A percentile compares a stretch with the other conserved stretches of the same genome.
Conservation (phyloP, 2,888 invertebrate species). For the Oscheius sp. region DNA sequence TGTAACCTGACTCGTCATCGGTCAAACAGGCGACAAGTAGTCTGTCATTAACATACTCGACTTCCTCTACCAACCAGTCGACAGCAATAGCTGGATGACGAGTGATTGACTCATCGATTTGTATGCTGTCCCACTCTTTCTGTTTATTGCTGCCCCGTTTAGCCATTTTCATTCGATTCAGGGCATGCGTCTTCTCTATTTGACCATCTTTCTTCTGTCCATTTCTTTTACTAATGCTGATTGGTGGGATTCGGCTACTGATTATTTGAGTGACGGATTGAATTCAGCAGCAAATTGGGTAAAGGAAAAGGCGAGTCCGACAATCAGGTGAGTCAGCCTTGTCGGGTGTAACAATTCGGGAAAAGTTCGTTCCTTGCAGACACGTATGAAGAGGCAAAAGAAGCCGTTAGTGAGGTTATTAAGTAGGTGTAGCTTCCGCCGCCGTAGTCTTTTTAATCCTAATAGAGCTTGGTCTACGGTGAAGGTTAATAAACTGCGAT, state of each 20-base stretch:
- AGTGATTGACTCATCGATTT: conserved; percentile 18
- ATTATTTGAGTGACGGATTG: conserved; percentile 37
- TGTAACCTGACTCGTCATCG: conserved; percentile 4
- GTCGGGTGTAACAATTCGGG: background rate
- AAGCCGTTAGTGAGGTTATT: conserved; percentile 10
- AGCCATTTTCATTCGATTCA: too few relatives aligned
- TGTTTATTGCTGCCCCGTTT: background rate
- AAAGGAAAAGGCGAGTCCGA: conserved; percentile 53
- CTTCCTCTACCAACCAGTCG: background rate
- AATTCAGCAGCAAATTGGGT: conserved; percentile 51
- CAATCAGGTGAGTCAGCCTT: conserved; percentile 34
- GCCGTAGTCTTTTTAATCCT: too few relatives aligned
- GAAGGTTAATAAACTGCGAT: too few relatives aligned
- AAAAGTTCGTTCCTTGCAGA: conserved; percentile 10
- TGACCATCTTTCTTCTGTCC: conserved; percentile 7
- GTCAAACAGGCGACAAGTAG: conserved; percentile 24
- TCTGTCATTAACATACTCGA: conserved; percentile 20
- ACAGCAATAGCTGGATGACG: background rate
- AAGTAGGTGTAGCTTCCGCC: conserved; percentile 20
- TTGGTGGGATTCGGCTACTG: conserved; percentile 57
- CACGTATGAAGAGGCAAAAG: conserved; percentile 15
- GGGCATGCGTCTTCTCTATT: conserved; percentile 16
- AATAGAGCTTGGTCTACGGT: too few relatives aligned
- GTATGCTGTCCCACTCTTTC: background rate
- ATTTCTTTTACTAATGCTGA: conserved; percentile 41